Evolutionary conservation across 1,140 invertebrate species (phyloP).

Genomic region (Portunus trituberculatus): DNA sequence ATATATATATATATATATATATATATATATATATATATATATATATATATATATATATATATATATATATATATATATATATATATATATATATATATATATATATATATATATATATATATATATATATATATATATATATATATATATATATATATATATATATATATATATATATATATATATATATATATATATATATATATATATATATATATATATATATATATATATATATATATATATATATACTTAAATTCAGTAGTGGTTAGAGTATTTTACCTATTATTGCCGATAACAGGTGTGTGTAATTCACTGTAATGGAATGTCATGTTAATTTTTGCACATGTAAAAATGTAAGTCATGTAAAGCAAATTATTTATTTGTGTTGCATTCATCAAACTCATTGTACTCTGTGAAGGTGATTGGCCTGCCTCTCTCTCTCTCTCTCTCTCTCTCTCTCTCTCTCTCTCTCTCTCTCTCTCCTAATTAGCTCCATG

Average conservation of each 20-base stretch:
- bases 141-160: slow-evolving; percentile 60
- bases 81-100: slow-evolving; percentile 47
- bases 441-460: no score
- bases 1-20: slow-evolving; percentile 2
- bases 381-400: no score
- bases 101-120: slow-evolving; percentile 7
- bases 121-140: slow-evolving; percentile 51
- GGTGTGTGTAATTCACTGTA: no score
- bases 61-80: slow-evolving; percentile 62
- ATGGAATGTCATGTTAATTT: no score
- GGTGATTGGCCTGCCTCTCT: no score
- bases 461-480: no score
- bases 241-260: slow-evolving; percentile 25
- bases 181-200: slow-evolving; percentile 57
- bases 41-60: slow-evolving; percentile 58
- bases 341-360: no score
- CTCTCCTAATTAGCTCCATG: no score
- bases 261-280: background rate
- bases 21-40: slow-evolving; percentile 50
- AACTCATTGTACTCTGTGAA: no score
- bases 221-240: slow-evolving; percentile 39
- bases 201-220: slow-evolving; percentile 40
- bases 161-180: slow-evolving; percentile 62
- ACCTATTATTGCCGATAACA: no score
- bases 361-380: no score